Evolutionary conservation across 2,888 invertebrate genomes (phyloP).

Genomic region (Drosophila differens): DNA sequence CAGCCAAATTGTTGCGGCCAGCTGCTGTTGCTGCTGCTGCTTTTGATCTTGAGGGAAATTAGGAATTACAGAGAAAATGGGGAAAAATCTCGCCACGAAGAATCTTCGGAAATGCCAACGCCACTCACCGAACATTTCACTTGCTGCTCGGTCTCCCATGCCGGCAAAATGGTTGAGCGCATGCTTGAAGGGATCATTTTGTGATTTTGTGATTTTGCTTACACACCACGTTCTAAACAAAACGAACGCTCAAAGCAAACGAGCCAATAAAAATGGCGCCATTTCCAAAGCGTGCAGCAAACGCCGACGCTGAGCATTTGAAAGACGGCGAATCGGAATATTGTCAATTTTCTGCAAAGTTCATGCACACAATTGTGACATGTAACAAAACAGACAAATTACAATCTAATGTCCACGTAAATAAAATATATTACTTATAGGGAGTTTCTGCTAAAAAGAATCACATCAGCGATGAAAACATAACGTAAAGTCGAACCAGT

Average conservation of each 20-base stretch:
- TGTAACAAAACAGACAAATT: background rate
- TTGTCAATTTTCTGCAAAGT: background rate
- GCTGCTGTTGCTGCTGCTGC: constrained; percentile 8
- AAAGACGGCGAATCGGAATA: background rate
- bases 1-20: constrained; percentile 33
- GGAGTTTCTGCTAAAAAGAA: background rate
- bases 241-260: constrained; percentile 7
- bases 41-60: constrained; percentile 49
- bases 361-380: too few species aligned
- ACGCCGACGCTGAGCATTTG: background rate
- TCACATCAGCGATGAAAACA: background rate
- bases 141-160: constrained; percentile 25
- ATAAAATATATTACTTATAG: background rate
- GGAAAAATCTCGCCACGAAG: constrained; percentile 27
- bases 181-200: constrained; percentile 42
- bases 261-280: constrained; percentile 14
- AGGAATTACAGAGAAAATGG: background rate
- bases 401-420: background rate
- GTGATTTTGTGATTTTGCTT: constrained; percentile 51
- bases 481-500: background rate
- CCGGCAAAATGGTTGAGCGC: constrained; percentile 46
- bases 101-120: constrained; percentile 37
- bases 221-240: constrained; percentile 66
- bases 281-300: background rate
- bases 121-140: constrained; percentile 31